A percentile compares a stretch with the other conserved stretches of the same genome.
Conservation (phyloP, 2,888 invertebrate genomes). For the Odontothrips loti region DNA sequence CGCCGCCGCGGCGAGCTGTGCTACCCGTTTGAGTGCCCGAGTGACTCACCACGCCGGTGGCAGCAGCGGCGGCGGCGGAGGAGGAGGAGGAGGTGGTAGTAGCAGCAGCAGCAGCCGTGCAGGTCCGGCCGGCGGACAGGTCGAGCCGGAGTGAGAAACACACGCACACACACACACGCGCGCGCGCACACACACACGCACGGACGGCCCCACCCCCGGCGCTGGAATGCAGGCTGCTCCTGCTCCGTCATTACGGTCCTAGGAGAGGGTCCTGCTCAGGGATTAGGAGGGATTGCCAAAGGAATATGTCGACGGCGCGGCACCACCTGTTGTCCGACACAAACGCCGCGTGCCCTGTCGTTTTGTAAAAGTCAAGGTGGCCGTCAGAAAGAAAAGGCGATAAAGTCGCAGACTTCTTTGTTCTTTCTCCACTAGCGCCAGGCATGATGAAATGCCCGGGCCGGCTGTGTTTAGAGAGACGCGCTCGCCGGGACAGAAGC, state of each 20-base stretch:
- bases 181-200: background rate
- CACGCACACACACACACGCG: background rate
- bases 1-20: background rate
- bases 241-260: background rate
- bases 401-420: too few species aligned
- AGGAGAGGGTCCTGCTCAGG: background rate
- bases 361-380: conserved; percentile 2
- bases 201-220: conserved; percentile 8
- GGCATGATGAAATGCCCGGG: too few species aligned
- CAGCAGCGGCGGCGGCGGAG: background rate
- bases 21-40: background rate
- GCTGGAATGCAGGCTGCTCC: background rate
- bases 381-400: too few species aligned
- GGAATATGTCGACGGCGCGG: background rate
- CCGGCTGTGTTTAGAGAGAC: too few species aligned
- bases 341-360: background rate
- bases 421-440: too few species aligned
- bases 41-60: background rate
- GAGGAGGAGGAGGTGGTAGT: background rate
- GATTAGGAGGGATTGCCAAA: conserved; percentile 2
- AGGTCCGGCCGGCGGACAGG: conserved; percentile 1
- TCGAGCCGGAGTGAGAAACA: conserved; percentile 2
- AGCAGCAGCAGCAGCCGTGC: background rate
- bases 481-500: too few species aligned
- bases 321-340: background rate